These are phyloP conservation scores for Maconellicoccus hirsutus DNA, from an alignment of 1,140 invertebrate genomes.

Conservation along the genomic window DNA sequence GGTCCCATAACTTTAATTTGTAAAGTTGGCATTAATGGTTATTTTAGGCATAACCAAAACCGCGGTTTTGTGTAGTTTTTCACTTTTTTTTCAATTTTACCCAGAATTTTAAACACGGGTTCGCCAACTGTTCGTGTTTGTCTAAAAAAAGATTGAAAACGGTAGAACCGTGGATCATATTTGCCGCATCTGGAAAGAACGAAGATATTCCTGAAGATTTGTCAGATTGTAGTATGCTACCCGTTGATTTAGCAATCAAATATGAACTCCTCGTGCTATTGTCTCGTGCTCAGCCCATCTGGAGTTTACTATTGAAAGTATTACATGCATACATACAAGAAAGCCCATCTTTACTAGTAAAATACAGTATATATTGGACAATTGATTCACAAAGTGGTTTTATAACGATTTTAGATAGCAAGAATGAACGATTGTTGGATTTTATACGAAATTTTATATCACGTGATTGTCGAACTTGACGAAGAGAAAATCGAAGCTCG, in stretches of 20 bases:
- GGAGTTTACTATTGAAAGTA: conserved; percentile 41
- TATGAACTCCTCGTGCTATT: conserved; percentile 55
- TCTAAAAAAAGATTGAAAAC: conserved; percentile 23
- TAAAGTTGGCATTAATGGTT: too few species aligned
- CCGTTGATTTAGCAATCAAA: conserved; percentile 44
- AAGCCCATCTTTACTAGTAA: too few species aligned
- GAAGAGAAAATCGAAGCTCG: not conserved
- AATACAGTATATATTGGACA: too few species aligned
- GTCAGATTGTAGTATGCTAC: conserved; percentile 36
- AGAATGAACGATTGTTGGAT: conserved; percentile 11
- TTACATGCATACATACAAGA: too few species aligned
- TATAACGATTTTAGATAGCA: too few species aligned
- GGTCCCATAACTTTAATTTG: too few species aligned
- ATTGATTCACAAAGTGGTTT: too few species aligned
- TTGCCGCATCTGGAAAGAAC: conserved; percentile 26
- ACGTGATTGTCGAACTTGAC: not conserved
- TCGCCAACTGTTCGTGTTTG: conserved; percentile 39
- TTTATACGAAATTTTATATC: not conserved
- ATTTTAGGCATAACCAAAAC: too few species aligned
- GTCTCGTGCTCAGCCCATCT: conserved; percentile 61
- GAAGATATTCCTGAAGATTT: conserved; percentile 25
- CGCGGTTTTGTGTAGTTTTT: conserved; percentile 13
- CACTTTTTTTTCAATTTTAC: not conserved
- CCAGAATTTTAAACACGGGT: conserved; percentile 46
- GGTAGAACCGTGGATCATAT: conserved; percentile 30